Conservation (phyloP, 1,140 invertebrate species). For the Anthonomus grandis region DNA sequence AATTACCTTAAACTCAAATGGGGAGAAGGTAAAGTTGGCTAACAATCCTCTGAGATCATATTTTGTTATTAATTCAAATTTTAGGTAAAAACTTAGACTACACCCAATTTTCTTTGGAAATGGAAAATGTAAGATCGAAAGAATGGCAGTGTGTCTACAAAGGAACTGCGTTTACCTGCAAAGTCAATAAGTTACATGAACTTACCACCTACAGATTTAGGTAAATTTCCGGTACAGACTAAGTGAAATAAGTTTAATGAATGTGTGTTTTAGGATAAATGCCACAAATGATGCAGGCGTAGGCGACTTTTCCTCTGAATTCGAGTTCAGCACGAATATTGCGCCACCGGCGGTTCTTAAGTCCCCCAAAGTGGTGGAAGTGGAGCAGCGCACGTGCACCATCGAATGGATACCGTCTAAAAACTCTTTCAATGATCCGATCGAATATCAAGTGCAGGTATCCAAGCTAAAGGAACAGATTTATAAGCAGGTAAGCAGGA, state of each 20-base stretch:
- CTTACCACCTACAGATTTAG: conserved; percentile 72
- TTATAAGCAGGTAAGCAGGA: conserved; percentile 56
- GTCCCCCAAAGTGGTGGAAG: conserved; percentile 58
- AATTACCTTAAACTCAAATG: conserved; percentile 84
- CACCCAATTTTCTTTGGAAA: conserved; percentile 75
- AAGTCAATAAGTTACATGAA: conserved; percentile 78
- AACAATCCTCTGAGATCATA: not conserved
- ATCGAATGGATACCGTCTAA: conserved; percentile 58
- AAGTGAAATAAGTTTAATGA: not conserved
- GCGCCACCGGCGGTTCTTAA: conserved; percentile 76
- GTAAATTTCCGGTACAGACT: conserved; percentile 2
- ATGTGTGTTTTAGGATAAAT: conserved; percentile 57
- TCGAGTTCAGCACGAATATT: conserved; percentile 66
- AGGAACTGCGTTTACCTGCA: conserved; percentile 70
- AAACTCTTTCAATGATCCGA: conserved; percentile 57
- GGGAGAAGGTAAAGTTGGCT: conserved; percentile 56
- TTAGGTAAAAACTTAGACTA: conserved; percentile 57
- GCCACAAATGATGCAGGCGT: conserved; percentile 79
- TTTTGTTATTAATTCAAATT: not conserved
- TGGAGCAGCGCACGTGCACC: conserved; percentile 49
- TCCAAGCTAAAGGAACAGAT: conserved; percentile 59
- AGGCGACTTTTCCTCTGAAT: conserved; percentile 70
- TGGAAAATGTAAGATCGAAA: conserved; percentile 62
- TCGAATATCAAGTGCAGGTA: conserved; percentile 65
- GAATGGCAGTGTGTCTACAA: conserved; percentile 76